Evolutionary conservation across 2,797 vertebrate species (phyloP).

Genomic region (Microcaecilia unicolor): DNA sequence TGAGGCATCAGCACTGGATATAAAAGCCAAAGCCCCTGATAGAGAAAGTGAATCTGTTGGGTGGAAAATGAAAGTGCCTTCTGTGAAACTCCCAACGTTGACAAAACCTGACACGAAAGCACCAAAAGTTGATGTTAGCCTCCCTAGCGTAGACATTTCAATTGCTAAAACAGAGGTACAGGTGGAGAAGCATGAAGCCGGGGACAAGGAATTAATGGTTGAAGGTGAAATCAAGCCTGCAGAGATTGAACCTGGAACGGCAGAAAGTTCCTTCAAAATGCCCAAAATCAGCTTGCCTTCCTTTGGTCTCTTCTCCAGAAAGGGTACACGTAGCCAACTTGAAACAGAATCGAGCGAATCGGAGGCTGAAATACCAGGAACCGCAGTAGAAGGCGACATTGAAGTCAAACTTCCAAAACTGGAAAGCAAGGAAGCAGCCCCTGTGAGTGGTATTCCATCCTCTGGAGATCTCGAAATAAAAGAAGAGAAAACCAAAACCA

Average conservation of each 20-base stretch:
- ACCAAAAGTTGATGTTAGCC: constrained; percentile 39
- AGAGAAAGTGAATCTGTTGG: neutral
- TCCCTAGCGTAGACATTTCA: constrained; percentile 71
- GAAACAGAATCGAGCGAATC: constrained; percentile 7
- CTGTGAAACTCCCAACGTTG: constrained; percentile 4
- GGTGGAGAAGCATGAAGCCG: constrained; percentile 36
- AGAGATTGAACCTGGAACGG: constrained; percentile 7
- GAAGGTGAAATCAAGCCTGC: constrained; percentile 54
- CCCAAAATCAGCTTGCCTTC: constrained; percentile 43
- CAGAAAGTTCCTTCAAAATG: constrained; percentile 34
- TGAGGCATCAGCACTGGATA: neutral
- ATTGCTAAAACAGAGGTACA: constrained; percentile 58
- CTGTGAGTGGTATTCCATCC: constrained; percentile 11
- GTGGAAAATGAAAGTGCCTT: constrained; percentile 5
- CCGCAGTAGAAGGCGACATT: constrained; percentile 5
- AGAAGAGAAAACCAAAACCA: constrained; percentile 25
- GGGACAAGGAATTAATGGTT: constrained; percentile 26
- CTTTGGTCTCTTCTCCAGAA: constrained; percentile 34
- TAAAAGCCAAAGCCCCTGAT: neutral
- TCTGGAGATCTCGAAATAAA: constrained; percentile 14
- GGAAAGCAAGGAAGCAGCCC: constrained; percentile 2
- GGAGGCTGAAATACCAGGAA: neutral
- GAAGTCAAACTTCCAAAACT: constrained; percentile 28
- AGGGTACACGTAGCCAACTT: constrained; percentile 20
- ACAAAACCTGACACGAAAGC: neutral